Evolutionary conservation across 2,113 vertebrate genomes (phyloP).

Genomic region (Cochlearius cochlearius): DNA sequence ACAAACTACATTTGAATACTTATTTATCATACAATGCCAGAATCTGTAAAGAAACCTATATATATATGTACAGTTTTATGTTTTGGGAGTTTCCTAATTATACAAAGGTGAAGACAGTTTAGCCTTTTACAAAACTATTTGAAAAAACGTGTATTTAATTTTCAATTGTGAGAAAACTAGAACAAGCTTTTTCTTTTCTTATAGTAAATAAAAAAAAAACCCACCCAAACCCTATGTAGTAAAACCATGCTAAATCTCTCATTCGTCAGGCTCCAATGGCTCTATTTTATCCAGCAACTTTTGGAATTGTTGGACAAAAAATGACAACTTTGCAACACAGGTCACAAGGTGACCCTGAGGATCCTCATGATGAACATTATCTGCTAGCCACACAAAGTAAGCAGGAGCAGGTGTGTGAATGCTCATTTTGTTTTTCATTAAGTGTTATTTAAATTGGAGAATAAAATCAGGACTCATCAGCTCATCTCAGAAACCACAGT

Average conservation of each 20-base stretch:
- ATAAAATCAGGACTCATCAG: neutral
- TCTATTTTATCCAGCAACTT: conserved; percentile 94
- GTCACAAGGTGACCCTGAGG: conserved; percentile 91
- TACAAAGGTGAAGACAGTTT: neutral
- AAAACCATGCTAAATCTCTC: neutral
- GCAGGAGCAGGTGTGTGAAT: conserved; percentile 88
- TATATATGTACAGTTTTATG: neutral
- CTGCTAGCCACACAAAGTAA: conserved; percentile 95
- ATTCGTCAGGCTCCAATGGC: conserved; percentile 90
- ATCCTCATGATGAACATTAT: conserved; percentile 97
- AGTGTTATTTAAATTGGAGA: neutral
- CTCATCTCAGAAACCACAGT: neutral
- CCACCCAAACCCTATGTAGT: neutral
- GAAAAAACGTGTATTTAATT: neutral
- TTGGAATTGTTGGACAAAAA: conserved; percentile 97
- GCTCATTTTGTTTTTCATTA: neutral
- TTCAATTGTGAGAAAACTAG: neutral
- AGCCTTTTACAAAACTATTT: neutral
- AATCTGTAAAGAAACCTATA: neutral
- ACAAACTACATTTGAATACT: neutral
- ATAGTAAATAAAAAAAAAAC: neutral
- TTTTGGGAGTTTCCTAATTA: neutral
- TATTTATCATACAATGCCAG: neutral
- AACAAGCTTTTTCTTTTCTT: neutral
- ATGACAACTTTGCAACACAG: conserved; percentile 93